Evolutionary conservation across 2,113 vertebrate species (phyloP), one percentile per base, ranked within the genome.

Genomic region (Gobio gobio): DNA sequence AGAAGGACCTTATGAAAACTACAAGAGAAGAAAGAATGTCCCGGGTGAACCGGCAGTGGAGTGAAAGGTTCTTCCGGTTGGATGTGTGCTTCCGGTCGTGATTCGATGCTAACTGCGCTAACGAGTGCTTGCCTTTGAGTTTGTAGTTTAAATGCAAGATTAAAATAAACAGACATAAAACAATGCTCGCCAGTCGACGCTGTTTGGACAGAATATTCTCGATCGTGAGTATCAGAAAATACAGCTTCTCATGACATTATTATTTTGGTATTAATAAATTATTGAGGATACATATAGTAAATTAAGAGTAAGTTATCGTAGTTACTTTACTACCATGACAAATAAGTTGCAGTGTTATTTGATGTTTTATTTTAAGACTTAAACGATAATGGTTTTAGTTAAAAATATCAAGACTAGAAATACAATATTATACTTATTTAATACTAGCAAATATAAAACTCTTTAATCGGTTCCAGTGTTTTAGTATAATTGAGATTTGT

Each of bases 181-280:
- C 45, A 78, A 80, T 85, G 85, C 33, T 18, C 68, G 83, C 86
- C 4, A 90, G 84, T 76, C 80, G 85, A 43, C 88, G 91, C 2
- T 59, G 80, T 43, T 14, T 91, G 86, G 89, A 91, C 78, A 78
- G 78, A 79, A 51, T 90, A 3, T 87, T 78, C 20, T 87, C 89
- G 4, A 0, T 73, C 4, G 91, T 92, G n/a, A 91, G 91, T 90
- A 33, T 10, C 9, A 74, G 64, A 68, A 61, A n/a, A 24, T 10
- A 61, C 22, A 61, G 58, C n/a, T n/a, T n/a, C n/a, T n/a, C n/a
- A 59, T 59, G 20, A 59, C 2, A n/a, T 59, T 10, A n/a, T 10
- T 59, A n/a, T n/a, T 59, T n/a, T 3, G 20, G 56, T 3, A 59
- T 22, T 59, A 59, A 59, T 59, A 22, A n/a, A n/a, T n/a, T 3